phyloP scores from a whole-genome alignment of 2,888 invertebrate genomes.

The Epistrophe grossulariae region DNA sequence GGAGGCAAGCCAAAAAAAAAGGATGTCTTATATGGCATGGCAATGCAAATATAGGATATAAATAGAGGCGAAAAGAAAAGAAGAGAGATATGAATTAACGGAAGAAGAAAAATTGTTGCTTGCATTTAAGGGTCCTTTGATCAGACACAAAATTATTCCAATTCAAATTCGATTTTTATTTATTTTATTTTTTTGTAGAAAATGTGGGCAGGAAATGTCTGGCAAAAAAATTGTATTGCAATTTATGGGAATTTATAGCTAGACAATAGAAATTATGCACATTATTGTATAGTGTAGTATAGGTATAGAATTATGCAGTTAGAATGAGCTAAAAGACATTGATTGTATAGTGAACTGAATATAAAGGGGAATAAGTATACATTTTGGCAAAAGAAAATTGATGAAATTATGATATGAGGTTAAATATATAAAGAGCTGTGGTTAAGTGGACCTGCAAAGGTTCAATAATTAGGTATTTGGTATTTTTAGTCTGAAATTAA shows the following conservation, averaged over 20 bases:
- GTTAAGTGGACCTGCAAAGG: no score
- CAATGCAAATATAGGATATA: constrained; percentile 42
- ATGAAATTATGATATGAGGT: background rate
- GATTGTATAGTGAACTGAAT: constrained; percentile 10
- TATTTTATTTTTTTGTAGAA: background rate
- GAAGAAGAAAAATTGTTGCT: constrained; percentile 53
- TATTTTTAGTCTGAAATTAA: no score
- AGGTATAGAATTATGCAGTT: constrained; percentile 42
- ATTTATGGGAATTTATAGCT: constrained; percentile 31
- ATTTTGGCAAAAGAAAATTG: background rate
- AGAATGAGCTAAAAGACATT: background rate
- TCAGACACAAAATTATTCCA: constrained; percentile 54
- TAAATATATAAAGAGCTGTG: background rate
- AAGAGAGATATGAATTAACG: background rate
- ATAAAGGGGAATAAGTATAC: background rate
- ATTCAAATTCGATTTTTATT: background rate
- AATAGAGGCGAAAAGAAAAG: background rate
- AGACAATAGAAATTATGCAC: constrained; percentile 57
- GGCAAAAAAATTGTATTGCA: constrained; percentile 64
- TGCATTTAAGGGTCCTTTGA: constrained; percentile 57
- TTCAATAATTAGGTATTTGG: no score
- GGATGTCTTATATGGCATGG: constrained; percentile 18
- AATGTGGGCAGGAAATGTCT: constrained; percentile 57
- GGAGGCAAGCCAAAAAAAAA: constrained; percentile 1
- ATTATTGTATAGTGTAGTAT: constrained; percentile 36